Evolutionary conservation across 2,113 vertebrate genomes (phyloP).

Genomic region (Progne subis): DNA sequence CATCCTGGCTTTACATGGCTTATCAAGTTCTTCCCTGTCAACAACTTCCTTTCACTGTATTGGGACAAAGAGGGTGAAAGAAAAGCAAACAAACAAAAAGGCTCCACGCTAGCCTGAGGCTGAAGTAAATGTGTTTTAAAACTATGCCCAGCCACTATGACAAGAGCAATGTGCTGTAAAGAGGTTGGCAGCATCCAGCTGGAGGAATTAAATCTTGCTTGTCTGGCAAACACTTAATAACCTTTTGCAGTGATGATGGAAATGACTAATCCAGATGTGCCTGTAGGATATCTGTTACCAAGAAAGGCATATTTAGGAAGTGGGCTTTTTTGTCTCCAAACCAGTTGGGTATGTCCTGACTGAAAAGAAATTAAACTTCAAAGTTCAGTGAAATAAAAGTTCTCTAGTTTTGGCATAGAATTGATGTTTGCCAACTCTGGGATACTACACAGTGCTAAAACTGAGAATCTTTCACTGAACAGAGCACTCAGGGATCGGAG

Average conservation of each 20-base stretch:
- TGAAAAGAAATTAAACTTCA: neutral
- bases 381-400: neutral
- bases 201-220: constrained; percentile 54
- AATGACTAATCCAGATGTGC: constrained; percentile 24
- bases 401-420: neutral
- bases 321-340: neutral
- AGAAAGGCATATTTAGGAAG: neutral
- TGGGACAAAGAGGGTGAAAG: neutral
- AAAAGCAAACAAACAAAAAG: constrained; percentile 40
- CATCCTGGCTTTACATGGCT: neutral
- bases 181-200: constrained; percentile 7
- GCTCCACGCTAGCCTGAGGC: constrained; percentile 7
- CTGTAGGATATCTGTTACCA: neutral
- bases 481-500: neutral
- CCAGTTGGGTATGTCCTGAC: neutral
- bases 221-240: constrained; percentile 22
- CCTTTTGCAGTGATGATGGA: neutral
- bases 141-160: constrained; percentile 32
- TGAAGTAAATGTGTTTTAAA: constrained; percentile 59
- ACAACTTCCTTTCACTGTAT: neutral
- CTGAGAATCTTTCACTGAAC: neutral
- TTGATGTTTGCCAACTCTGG: neutral
- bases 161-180: constrained; percentile 29
- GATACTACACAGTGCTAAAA: neutral
- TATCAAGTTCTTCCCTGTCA: neutral